Conservation (phyloP, 2,797 vertebrate species). For the Synanceia verrucosa region DNA sequence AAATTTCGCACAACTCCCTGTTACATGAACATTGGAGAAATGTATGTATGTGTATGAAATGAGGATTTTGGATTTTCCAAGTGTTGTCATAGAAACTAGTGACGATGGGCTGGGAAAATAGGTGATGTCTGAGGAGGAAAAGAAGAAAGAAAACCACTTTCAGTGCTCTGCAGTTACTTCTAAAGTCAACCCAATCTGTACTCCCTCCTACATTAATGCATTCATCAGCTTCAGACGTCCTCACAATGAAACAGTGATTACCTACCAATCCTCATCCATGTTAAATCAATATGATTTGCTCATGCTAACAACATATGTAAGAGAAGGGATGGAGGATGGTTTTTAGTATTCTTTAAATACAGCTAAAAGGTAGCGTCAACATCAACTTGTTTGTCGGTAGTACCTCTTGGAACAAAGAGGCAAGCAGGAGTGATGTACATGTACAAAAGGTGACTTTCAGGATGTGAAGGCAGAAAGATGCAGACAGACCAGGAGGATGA, state of each 20-base stretch:
- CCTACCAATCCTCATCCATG: conserved; percentile 25
- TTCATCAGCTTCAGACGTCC: conserved; percentile 20
- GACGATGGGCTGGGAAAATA: not conserved
- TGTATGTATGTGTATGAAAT: conserved; percentile 20
- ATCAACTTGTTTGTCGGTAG: conserved; percentile 34
- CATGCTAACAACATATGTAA: conserved; percentile 43
- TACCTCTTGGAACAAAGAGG: conserved; percentile 36
- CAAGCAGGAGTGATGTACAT: conserved; percentile 11
- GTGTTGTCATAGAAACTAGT: conserved; percentile 39
- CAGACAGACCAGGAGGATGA: not conserved
- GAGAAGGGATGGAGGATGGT: conserved; percentile 19
- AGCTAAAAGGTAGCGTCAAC: conserved; percentile 31
- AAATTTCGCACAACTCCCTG: not conserved
- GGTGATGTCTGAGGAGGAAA: conserved; percentile 1
- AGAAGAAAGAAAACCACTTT: conserved; percentile 5
- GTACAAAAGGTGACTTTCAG: conserved; percentile 11
- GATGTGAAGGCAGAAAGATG: conserved; percentile 1
- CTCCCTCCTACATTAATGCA: conserved; percentile 6
- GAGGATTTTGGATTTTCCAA: conserved; percentile 20
- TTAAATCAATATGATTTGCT: conserved; percentile 69
- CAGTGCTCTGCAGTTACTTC: conserved; percentile 5
- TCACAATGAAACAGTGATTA: conserved; percentile 15
- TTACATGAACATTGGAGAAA: not conserved
- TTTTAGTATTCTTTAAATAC: conserved; percentile 35
- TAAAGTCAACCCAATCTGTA: not conserved